Conservation (phyloP, 2,797 vertebrate genomes). For the Gymnocypris eckloni region DNA sequence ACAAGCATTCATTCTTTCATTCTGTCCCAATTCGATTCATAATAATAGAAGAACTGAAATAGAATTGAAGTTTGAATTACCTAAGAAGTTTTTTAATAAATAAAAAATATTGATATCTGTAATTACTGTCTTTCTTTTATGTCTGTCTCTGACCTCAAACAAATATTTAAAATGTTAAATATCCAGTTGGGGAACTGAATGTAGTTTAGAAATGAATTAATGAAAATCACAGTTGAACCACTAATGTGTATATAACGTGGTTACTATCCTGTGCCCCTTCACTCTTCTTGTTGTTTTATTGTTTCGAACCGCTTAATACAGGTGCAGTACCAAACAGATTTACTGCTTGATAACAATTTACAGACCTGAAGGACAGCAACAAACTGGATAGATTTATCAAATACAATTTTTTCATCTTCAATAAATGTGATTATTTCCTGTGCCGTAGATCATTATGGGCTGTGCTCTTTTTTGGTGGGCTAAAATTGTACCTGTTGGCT, state of each 20-base stretch:
- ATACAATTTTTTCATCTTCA: slow-evolving; percentile 3
- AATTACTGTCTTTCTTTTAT: neutral
- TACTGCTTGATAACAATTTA: neutral
- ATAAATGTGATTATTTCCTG: slow-evolving; percentile 21
- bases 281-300: slow-evolving; percentile 27
- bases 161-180: neutral
- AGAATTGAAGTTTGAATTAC: neutral
- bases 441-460: slow-evolving; percentile 22
- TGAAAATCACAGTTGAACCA: neutral
- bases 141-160: neutral
- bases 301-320: slow-evolving; percentile 14
- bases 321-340: neutral
- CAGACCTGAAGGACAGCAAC: neutral
- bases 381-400: slow-evolving; percentile 4
- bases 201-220: neutral
- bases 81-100: neutral
- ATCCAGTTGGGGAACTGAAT: neutral
- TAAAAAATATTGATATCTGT: neutral
- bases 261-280: slow-evolving; percentile 7
- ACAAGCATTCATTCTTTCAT: neutral
- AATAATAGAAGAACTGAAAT: neutral
- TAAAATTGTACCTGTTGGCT: slow-evolving; percentile 58
- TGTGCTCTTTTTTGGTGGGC: slow-evolving; percentile 41
- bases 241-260: neutral
- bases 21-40: neutral